These are phyloP conservation scores for Cryptus viduatorius DNA, from an alignment of 2,888 invertebrate species.

Conservation along the genomic window DNA sequence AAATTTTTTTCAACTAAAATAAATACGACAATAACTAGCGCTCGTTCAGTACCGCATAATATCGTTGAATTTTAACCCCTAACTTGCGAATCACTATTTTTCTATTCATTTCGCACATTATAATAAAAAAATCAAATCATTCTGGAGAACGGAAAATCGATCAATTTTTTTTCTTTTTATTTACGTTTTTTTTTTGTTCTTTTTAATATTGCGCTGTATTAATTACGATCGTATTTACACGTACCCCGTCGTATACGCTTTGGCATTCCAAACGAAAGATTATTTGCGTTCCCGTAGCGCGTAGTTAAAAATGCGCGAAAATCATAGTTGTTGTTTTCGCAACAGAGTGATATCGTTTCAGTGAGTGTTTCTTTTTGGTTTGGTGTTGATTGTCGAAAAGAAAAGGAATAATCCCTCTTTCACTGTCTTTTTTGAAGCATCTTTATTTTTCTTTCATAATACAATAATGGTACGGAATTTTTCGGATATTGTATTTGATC, in stretches of 20 bases:
- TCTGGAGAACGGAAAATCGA: constrained; percentile 15
- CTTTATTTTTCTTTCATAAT: constrained; percentile 47
- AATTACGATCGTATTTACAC: constrained; percentile 39
- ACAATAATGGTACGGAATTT: constrained; percentile 49
- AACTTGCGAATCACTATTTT: constrained; percentile 57
- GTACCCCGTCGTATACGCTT: background rate
- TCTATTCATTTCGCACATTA: constrained; percentile 10
- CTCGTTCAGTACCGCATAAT: constrained; percentile 48
- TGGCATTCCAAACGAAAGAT: constrained; percentile 13
- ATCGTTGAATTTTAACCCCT: constrained; percentile 53
- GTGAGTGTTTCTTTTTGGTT: constrained; percentile 70
- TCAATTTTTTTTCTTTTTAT: constrained; percentile 25
- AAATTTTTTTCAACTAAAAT: background rate
- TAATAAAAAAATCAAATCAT: constrained; percentile 9
- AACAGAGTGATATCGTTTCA: constrained; percentile 41
- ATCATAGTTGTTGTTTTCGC: constrained; percentile 21
- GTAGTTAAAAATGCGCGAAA: constrained; percentile 15
- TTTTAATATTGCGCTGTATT: constrained; percentile 19
- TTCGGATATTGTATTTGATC: constrained; percentile 57
- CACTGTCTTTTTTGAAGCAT: constrained; percentile 61
- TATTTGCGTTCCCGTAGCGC: constrained; percentile 4
- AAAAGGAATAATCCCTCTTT: constrained; percentile 19
- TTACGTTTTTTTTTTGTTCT: background rate
- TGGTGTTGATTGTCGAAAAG: constrained; percentile 67
- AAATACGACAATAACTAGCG: constrained; percentile 33